Evolutionary conservation across 1,140 invertebrate species (phyloP).

Genomic region (Amyelois transitella): DNA sequence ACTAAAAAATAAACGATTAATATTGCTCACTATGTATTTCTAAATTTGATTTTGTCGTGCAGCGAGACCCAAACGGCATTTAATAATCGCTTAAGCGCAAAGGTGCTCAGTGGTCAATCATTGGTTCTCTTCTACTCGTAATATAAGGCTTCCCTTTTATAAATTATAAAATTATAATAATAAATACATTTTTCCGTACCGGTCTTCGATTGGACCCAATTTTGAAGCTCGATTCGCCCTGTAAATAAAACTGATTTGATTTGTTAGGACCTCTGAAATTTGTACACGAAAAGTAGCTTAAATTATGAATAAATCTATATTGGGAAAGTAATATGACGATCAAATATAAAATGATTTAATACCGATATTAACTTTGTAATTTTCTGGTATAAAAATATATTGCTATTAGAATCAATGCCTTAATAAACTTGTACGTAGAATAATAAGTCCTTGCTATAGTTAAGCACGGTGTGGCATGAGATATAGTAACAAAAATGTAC

Average conservation of each 20-base stretch:
- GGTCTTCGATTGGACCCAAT: not conserved
- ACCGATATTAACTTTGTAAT: no score
- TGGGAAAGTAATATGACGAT: no score
- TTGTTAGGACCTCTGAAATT: no score
- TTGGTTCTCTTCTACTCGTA: slow-evolving; percentile 28
- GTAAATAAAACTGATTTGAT: not conserved
- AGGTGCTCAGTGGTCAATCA: slow-evolving; percentile 37
- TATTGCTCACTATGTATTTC: not conserved
- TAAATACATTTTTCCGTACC: not conserved
- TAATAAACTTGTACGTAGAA: no score
- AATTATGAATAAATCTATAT: not conserved
- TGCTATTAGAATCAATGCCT: no score
- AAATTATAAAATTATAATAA: slow-evolving; percentile 17
- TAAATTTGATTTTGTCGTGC: not conserved
- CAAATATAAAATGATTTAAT: no score
- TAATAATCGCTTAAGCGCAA: not conserved
- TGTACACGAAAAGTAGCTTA: not conserved
- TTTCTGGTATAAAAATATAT: no score
- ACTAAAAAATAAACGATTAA: no score
- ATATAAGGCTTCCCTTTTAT: slow-evolving; percentile 45
- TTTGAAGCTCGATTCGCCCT: not conserved
- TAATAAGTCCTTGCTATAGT: no score
- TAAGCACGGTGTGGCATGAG: no score
- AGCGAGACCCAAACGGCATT: not conserved
- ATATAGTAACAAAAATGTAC: no score